A percentile compares a stretch with the other conserved stretches of the same genome.
Conservation (phyloP, 2,113 vertebrate genomes). For the Thinocorus orbignyianus region DNA sequence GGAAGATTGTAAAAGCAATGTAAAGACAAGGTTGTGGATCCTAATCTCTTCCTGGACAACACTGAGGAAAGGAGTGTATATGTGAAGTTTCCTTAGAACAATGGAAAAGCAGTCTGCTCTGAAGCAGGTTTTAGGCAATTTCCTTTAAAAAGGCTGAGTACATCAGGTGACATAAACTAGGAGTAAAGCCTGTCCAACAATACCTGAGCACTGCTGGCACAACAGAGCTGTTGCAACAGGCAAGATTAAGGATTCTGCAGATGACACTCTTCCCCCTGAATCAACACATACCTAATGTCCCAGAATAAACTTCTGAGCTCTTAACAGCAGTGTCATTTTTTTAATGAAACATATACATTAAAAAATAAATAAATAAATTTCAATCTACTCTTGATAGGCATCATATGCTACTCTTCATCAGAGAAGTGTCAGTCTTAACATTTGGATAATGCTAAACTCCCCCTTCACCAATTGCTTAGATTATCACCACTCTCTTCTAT, state of each 20-base stretch:
- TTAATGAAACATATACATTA: background rate
- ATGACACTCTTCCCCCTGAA: background rate
- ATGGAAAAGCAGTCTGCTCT: background rate
- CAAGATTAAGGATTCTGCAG: background rate
- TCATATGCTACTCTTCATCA: background rate
- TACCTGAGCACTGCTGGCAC: background rate
- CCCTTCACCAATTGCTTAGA: background rate
- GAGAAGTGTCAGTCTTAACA: background rate
- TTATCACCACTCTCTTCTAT: background rate
- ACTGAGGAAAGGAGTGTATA: background rate
- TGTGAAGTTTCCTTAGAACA: background rate
- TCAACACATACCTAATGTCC: background rate
- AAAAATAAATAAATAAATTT: background rate
- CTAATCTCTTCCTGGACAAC: background rate
- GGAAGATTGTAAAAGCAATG: background rate
- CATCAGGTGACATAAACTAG: background rate
- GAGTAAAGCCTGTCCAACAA: background rate
- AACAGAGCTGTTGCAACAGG: background rate
- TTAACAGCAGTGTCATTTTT: background rate
- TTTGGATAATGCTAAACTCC: background rate
- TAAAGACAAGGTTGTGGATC: background rate
- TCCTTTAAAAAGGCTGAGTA: background rate
- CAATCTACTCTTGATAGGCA: background rate
- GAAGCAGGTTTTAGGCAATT: background rate
- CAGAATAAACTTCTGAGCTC: background rate